These are phyloP conservation scores for Calyptommatus sinebrachiatus DNA, from an alignment of 2,113 vertebrate genomes.

Conservation along the genomic window DNA sequence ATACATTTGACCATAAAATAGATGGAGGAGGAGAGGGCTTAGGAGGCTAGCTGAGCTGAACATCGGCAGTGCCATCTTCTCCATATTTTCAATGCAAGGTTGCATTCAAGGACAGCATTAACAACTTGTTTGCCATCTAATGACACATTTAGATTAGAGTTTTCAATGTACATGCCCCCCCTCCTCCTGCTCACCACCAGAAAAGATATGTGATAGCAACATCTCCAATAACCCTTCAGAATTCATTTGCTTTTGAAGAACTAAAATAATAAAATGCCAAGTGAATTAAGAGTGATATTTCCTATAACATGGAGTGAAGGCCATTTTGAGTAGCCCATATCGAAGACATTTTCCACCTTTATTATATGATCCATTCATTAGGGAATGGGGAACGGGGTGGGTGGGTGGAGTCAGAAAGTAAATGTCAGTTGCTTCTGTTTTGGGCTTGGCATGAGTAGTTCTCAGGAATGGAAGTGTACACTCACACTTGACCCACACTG, in stretches of 20 bases:
- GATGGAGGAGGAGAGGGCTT: slow-evolving; percentile 24
- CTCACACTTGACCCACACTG: neutral
- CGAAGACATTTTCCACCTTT: slow-evolving; percentile 28
- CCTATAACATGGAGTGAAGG: slow-evolving; percentile 66
- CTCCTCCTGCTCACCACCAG: slow-evolving; percentile 54
- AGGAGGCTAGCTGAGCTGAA: slow-evolving; percentile 44
- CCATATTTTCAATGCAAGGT: slow-evolving; percentile 64
- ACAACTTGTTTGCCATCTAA: slow-evolving; percentile 65
- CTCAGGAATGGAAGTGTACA: slow-evolving; percentile 16
- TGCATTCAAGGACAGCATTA: slow-evolving; percentile 61
- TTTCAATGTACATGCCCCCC: slow-evolving; percentile 52
- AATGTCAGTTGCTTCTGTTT: slow-evolving; percentile 39
- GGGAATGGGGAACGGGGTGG: neutral
- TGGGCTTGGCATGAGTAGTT: slow-evolving; percentile 6
- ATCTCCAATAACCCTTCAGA: slow-evolving; percentile 69
- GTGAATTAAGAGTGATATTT: slow-evolving; percentile 73
- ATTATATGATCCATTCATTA: slow-evolving; percentile 68
- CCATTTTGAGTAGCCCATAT: slow-evolving; percentile 63
- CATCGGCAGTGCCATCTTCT: slow-evolving; percentile 34
- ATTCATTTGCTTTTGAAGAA: slow-evolving; percentile 71
- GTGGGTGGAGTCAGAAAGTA: slow-evolving; percentile 22
- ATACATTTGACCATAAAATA: slow-evolving; percentile 39
- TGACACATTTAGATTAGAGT: slow-evolving; percentile 67
- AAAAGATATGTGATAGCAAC: slow-evolving; percentile 68
- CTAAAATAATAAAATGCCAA: slow-evolving; percentile 74